A percentile compares a stretch with the other conserved stretches of the same genome.
These are phyloP conservation scores for Callipepla squamata DNA, from an alignment of 2,113 vertebrate species.

Conservation along the genomic window DNA sequence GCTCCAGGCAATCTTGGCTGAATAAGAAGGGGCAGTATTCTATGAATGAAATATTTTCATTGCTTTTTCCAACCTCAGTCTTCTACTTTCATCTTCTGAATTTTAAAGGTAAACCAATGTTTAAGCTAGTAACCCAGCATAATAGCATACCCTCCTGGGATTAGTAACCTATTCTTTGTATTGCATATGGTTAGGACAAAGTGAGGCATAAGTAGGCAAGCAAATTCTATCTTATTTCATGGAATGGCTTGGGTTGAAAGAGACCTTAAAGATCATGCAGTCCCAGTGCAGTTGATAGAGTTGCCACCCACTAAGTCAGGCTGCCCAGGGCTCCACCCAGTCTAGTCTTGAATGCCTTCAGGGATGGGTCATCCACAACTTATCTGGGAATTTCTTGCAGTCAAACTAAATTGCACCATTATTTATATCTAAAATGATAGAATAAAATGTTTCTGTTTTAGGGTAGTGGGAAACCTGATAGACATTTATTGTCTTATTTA, in stretches of 20 bases:
- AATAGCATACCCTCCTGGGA: not conserved
- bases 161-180: not conserved
- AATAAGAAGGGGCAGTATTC: not conserved
- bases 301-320: not conserved
- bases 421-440: not conserved
- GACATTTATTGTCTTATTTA: not conserved
- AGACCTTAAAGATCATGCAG: not conserved
- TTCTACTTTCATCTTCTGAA: not conserved
- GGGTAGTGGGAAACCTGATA: not conserved
- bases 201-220: not conserved
- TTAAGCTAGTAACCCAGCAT: not conserved
- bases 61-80: not conserved
- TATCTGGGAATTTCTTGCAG: not conserved
- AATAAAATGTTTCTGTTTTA: not conserved
- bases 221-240: not conserved
- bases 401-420: not conserved
- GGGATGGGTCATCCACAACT: not conserved
- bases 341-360: not conserved
- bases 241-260: not conserved
- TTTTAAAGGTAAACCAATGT: not conserved
- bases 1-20: not conserved
- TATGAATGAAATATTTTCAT: not conserved
- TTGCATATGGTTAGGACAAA: not conserved
- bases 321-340: not conserved
- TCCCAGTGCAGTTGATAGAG: not conserved